These are phyloP conservation scores for Bovichtus variegatus DNA, from an alignment of 2,797 vertebrate genomes.

Conservation along the genomic window DNA sequence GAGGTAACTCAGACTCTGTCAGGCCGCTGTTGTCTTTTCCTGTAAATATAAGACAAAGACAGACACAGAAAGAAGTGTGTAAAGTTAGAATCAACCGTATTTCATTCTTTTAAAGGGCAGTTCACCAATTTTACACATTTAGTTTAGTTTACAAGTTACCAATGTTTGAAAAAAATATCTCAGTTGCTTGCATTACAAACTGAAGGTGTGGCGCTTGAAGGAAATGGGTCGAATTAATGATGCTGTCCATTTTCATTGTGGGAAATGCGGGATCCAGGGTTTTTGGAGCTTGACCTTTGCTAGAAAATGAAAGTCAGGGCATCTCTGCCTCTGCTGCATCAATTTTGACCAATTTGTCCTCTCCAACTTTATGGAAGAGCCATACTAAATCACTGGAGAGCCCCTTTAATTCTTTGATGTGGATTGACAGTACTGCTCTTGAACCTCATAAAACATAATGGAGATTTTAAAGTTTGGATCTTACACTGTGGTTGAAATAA, in stretches of 20 bases:
- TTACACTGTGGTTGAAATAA: conserved; percentile 16
- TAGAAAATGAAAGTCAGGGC: not conserved
- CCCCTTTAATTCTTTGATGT: conserved; percentile 14
- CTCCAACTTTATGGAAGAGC: not conserved
- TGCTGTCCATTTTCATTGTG: not conserved
- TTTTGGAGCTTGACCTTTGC: conserved; percentile 1
- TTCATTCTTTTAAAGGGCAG: not conserved
- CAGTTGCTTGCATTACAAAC: not conserved
- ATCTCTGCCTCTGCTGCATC: not conserved
- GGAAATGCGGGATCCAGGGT: not conserved
- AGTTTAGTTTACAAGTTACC: not conserved
- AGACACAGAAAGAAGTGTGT: conserved; percentile 7
- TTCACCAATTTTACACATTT: not conserved
- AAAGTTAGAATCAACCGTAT: not conserved
- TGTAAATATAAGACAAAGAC: conserved; percentile 54
- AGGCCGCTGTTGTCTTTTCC: conserved; percentile 91
- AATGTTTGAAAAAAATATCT: not conserved
- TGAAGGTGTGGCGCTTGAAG: not conserved
- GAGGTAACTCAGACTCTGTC: conserved; percentile 89
- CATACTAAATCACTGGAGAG: conserved; percentile 1
- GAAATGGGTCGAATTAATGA: not conserved
- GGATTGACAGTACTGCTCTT: conserved; percentile 9
- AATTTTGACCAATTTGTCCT: not conserved
- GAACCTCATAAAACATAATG: conserved; percentile 10
- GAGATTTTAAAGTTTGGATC: conserved; percentile 20